Base-by-base conservation (phyloP, 1,140 invertebrate species). In the Eupeodes corollae region DNA sequence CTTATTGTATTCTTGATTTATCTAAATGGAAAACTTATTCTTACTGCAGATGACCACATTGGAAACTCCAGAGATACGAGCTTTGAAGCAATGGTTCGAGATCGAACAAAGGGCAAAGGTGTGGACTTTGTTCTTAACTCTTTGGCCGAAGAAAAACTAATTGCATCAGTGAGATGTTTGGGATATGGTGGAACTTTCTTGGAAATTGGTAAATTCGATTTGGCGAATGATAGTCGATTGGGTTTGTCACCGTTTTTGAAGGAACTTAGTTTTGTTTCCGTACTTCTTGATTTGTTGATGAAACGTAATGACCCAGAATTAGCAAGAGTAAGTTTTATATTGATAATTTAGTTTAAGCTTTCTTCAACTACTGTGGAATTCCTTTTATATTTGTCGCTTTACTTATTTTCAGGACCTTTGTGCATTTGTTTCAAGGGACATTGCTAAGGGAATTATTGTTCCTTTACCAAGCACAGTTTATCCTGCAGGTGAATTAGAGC, bases 251-350 rank as follows among this genome's bases (percentile, higher is more conserved):
- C 84, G 35, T 91, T 97, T 70, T 70, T 83, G 34, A 83, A 82
- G 45, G 91, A 91, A 61, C 79, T 84, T 5, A 87, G 84, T 60
- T 86, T 94, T 72, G 86, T 90, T 71, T 88, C 89, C 32, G 83
- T 94, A 49, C 76, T 91, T 58, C 75, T 92, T 56, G 89, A 91
- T 67, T 76, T 78, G 48, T 69, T 92, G 42, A 83, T 86, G 58
- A 70, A 63, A 46, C 63, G 70, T 47, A 52, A 56, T 49, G 68
- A 70, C 19, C 53, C 64, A 35, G 55, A 26, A 3, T 26, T 75
- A 66, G 52, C 78, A 75, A 44, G 35, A 42, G 76, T 63, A 59
- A 55, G 34, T 44, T n/a, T 37, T n/a, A n/a, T n/a, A n/a, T n/a
- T n/a, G n/a, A n/a, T n/a, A n/a, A n/a, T n/a, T n/a, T n/a, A n/a